Percentiles rank a stretch among this genome's conserved stretches.
These are phyloP conservation scores for Drosophila borealis DNA, from an alignment of 2,888 invertebrate genomes.

Conservation along the genomic window DNA sequence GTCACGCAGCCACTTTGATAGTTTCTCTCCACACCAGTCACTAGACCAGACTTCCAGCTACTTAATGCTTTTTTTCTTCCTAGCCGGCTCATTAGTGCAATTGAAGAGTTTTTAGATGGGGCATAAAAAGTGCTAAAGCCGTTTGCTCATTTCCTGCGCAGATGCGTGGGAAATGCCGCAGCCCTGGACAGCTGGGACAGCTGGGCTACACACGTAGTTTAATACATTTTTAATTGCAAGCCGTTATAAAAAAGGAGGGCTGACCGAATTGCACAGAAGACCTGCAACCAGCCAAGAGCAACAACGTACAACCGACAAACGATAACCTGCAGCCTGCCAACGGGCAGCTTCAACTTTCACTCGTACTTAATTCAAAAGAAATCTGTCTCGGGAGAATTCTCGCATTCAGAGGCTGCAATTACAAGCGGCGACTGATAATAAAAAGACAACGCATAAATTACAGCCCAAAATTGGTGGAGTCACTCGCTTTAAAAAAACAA, in stretches of 20 bases:
- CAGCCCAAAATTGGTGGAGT: constrained; percentile 62
- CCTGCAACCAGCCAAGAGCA: background rate
- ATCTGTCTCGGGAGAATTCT: constrained; percentile 59
- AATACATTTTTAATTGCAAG: constrained; percentile 74
- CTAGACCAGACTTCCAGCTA: constrained; percentile 4
- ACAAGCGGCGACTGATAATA: constrained; percentile 48
- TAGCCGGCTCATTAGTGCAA: constrained; percentile 55
- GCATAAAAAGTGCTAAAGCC: constrained; percentile 42
- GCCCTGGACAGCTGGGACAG: constrained; percentile 23
- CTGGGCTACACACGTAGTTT: constrained; percentile 35
- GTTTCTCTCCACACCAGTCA: constrained; percentile 10
- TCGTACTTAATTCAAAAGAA: constrained; percentile 44
- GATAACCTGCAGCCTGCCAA: constrained; percentile 25
- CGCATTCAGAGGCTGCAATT: constrained; percentile 48
- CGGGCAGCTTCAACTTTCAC: constrained; percentile 59
- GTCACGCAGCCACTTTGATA: constrained; percentile 39
- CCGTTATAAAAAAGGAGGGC: constrained; percentile 19
- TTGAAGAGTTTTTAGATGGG: constrained; percentile 47
- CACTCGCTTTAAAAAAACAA: constrained; percentile 4
- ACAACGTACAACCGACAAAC: too few relatives aligned
- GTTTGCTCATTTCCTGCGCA: constrained; percentile 55
- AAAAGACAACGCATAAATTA: constrained; percentile 71
- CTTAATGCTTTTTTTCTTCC: constrained; percentile 28
- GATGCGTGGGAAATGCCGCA: constrained; percentile 64
- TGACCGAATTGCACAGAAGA: constrained; percentile 21